Percentiles rank a stretch among this genome's conserved stretches.
Conservation (phyloP, 2,888 invertebrate species). For the Ochropleura leucogaster region DNA sequence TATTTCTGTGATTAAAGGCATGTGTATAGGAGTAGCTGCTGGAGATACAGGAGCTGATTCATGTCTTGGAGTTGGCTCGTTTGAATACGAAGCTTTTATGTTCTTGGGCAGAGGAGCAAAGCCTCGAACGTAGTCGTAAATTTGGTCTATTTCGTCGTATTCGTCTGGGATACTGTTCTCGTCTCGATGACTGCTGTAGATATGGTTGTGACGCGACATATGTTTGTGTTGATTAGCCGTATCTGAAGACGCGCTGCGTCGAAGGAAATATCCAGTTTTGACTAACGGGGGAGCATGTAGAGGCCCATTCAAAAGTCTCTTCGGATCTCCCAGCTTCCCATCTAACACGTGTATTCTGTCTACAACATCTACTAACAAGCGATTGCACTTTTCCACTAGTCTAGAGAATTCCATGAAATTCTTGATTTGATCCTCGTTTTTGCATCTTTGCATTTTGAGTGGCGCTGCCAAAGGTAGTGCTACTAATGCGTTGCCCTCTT, state of each 20-base stretch:
- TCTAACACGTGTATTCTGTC: slow-evolving; percentile 95
- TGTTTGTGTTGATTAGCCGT: slow-evolving; percentile 91
- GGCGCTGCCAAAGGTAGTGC: slow-evolving; percentile 96
- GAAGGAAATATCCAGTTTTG: slow-evolving; percentile 93
- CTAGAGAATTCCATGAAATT: slow-evolving; percentile 94
- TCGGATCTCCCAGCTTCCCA: slow-evolving; percentile 94
- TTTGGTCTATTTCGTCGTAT: slow-evolving; percentile 98
- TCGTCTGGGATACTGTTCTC: slow-evolving; percentile 94
- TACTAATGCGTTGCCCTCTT: slow-evolving; percentile 94
- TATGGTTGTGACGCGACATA: slow-evolving; percentile 87
- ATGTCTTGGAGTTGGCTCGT: slow-evolving; percentile 84
- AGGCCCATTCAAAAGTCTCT: slow-evolving; percentile 85
- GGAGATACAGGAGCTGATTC: slow-evolving; percentile 90
- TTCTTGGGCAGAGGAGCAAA: slow-evolving; percentile 97
- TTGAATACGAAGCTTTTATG: slow-evolving; percentile 92
- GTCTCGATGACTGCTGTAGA: slow-evolving; percentile 91
- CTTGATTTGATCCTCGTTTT: slow-evolving; percentile 95
- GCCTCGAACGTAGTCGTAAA: slow-evolving; percentile 98
- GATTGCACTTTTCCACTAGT: slow-evolving; percentile 94
- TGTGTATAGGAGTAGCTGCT: slow-evolving; percentile 89
- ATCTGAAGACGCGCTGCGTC: slow-evolving; percentile 95
- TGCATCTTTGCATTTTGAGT: slow-evolving; percentile 95
- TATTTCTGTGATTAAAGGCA: slow-evolving; percentile 90
- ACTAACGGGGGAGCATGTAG: slow-evolving; percentile 85
- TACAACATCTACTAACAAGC: slow-evolving; percentile 93